These are phyloP conservation scores for Agrilus mali DNA, from an alignment of 2,888 invertebrate species.

Conservation along the genomic window DNA sequence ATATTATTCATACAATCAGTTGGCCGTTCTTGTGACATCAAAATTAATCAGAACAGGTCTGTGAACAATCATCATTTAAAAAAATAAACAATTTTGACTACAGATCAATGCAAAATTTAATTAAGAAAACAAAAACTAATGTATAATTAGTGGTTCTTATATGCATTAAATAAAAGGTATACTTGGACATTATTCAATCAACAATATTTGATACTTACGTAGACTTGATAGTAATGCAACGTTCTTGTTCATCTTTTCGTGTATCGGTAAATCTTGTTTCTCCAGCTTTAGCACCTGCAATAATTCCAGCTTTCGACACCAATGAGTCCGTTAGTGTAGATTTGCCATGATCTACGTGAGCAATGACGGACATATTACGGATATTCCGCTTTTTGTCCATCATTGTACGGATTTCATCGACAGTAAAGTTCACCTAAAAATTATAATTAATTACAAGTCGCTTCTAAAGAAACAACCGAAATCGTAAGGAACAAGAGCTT, in stretches of 20 bases:
- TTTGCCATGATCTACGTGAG: constrained; percentile 99
- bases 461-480: not conserved
- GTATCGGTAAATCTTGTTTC: constrained; percentile 99
- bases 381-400: constrained; percentile 99
- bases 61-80: constrained; percentile 39
- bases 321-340: constrained; percentile 98
- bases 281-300: constrained; percentile 96
- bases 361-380: constrained; percentile 99
- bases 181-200: not conserved
- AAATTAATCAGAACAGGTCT: constrained; percentile 33
- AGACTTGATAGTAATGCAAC: constrained; percentile 99
- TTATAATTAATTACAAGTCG: not conserved
- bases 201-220: constrained; percentile 57
- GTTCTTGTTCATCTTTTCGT: constrained; percentile 98
- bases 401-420: constrained; percentile 98
- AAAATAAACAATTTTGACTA: not conserved
- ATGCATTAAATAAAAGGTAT: too few relatives aligned
- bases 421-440: constrained; percentile 97
- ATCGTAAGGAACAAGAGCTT: not conserved
- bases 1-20: constrained; percentile 29
- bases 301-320: constrained; percentile 99
- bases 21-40: constrained; percentile 45
- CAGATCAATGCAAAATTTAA: too few relatives aligned
- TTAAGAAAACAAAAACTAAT: too few relatives aligned
- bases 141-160: too few relatives aligned